Conservation (phyloP, 1,140 invertebrate species). For the Sminthurinus signatus region DNA sequence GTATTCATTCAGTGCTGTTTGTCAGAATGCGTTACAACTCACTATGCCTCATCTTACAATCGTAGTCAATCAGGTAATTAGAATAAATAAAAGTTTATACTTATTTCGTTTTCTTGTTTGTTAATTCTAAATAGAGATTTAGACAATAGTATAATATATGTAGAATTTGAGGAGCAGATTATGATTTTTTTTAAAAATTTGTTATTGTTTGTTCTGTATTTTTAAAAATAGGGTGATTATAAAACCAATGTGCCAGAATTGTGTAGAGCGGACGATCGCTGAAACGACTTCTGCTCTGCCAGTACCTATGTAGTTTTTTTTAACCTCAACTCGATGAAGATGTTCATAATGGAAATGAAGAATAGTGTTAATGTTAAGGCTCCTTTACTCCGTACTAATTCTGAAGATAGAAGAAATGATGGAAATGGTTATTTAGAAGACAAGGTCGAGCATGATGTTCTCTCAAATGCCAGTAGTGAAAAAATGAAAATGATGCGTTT, state of each 20-base stretch:
- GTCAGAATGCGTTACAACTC: constrained; percentile 39
- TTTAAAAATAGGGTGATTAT: constrained; percentile 36
- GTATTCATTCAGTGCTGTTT: constrained; percentile 25
- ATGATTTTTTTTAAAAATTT: not conserved
- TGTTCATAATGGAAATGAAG: constrained; percentile 14
- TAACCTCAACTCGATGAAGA: constrained; percentile 10
- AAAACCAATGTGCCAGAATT: constrained; percentile 40
- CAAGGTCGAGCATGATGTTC: constrained; percentile 7
- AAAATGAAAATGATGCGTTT: constrained; percentile 9
- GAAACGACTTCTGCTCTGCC: constrained; percentile 17
- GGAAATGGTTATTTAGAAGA: constrained; percentile 10
- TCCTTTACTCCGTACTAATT: not conserved
- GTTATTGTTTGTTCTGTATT: not conserved
- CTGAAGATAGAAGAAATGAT: constrained; percentile 5
- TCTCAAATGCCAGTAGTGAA: not conserved
- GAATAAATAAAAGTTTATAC: not conserved
- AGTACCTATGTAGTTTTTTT: constrained; percentile 20
- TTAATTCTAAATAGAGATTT: too few relatives aligned
- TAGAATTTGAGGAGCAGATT: not conserved
- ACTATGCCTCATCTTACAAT: constrained; percentile 38
- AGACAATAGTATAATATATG: too few relatives aligned
- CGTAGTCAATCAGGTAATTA: constrained; percentile 36
- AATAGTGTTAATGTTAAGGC: constrained; percentile 5
- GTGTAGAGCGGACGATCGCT: constrained; percentile 24
- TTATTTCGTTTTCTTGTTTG: not conserved